Evolutionary conservation across 1,140 invertebrate species (phyloP).

Genomic region (Daktulosphaira vitifoliae): DNA sequence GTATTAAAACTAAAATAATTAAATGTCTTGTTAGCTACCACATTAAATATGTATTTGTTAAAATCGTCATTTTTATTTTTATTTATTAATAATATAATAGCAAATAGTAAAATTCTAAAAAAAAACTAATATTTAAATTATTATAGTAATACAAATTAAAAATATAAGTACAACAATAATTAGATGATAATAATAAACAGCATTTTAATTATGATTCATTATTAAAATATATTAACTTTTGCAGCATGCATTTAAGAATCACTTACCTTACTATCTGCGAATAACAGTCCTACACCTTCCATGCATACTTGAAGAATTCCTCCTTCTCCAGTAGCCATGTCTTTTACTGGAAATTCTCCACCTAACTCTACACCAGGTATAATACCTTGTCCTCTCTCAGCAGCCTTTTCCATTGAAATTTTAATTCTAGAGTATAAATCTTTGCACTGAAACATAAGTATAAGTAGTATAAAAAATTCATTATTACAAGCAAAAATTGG

Average conservation of each 20-base stretch:
- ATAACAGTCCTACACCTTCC: conserved; percentile 95
- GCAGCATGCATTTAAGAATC: background rate
- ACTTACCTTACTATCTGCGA: conserved; percentile 96
- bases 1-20: no score
- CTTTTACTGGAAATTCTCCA: conserved; percentile 97
- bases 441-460: conserved; percentile 75
- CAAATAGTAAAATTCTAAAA: no score
- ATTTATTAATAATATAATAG: no score
- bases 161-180: conserved; percentile 24
- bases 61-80: no score
- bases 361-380: conserved; percentile 72
- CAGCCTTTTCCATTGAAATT: conserved; percentile 95
- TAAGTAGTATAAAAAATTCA: no score
- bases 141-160: conserved; percentile 11
- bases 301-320: conserved; percentile 97
- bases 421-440: conserved; percentile 98
- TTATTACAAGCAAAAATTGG: no score
- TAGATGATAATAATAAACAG: conserved; percentile 18
- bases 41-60: no score
- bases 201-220: background rate
- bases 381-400: conserved; percentile 67
- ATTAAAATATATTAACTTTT: conserved; percentile 1
- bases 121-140: no score
- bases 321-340: conserved; percentile 91
- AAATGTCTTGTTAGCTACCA: no score